A percentile compares a stretch with the other conserved stretches of the same genome.
Conservation (phyloP, 1,140 invertebrate species). For the Scylla paramamosain region DNA sequence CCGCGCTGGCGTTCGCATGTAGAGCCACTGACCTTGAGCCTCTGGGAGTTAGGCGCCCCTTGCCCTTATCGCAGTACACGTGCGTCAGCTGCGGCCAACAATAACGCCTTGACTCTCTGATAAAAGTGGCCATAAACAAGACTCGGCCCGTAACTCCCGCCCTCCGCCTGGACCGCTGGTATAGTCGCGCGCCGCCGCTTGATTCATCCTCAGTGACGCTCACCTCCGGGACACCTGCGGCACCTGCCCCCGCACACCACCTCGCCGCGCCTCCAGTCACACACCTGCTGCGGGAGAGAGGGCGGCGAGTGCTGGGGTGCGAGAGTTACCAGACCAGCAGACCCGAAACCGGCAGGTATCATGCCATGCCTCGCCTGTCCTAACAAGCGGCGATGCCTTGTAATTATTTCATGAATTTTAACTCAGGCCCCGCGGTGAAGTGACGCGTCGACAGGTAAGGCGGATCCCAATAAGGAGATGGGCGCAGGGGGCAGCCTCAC, state of each 20-base stretch:
- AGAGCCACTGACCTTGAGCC: not conserved
- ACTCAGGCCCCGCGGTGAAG: conserved; percentile 66
- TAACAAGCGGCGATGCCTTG: conserved; percentile 73
- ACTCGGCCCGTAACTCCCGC: not conserved
- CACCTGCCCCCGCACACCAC: conserved; percentile 27
- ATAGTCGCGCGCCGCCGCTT: not conserved
- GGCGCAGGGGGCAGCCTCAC: not conserved
- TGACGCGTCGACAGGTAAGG: conserved; percentile 61
- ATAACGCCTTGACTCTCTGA: conserved; percentile 12
- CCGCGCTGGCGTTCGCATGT: not conserved
- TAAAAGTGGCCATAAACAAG: conserved; percentile 10
- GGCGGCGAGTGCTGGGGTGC: not conserved
- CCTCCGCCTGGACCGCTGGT: not conserved
- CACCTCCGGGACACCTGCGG: conserved; percentile 13
- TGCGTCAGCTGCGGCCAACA: not conserved
- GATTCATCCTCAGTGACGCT: not conserved
- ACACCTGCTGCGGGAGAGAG: not conserved
- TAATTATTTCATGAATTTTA: conserved; percentile 76
- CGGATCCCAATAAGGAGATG: not conserved
- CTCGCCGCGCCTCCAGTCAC: not conserved
- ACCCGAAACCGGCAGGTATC: conserved; percentile 30
- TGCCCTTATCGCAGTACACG: not conserved
- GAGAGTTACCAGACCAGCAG: not conserved
- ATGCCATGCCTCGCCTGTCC: conserved; percentile 65
- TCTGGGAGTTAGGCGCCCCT: not conserved